Evolutionary conservation across 2,888 invertebrate species (phyloP), one percentile per base, ranked within the genome.

Genomic region (Trachelus stipa): DNA sequence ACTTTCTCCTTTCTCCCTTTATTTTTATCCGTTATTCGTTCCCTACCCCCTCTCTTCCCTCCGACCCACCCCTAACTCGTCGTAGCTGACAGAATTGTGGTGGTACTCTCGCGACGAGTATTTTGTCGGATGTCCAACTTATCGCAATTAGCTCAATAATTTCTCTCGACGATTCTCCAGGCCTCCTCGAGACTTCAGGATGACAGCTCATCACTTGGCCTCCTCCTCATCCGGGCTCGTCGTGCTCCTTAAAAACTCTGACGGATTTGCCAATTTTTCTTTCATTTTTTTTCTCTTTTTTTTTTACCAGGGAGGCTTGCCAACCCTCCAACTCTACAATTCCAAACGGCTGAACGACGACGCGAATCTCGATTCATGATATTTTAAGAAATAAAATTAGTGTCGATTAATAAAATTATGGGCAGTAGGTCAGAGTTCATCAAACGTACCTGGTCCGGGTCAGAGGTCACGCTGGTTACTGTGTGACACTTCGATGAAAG

Each of bases 131-230:
- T 85, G 84, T 85, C 86, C 84, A 87, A 90, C 89, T 91, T 89
- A 89, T 89, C 87, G 87, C 89, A 89, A 91, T 91, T 90, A 91
- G 89, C 90, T 87, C 90, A 90, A 91, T 91, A 91, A 91, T 90
- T 90, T 88, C 86, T 84, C 86, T 82, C 83, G 85, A 81, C 81
- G 79, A 77, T 4, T n/a, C 71, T 34, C 31, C 71, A 31, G 71
- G 71, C 71, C 71, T 71, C 71, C 71, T 71, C 71, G 31, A 31
- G 71, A 35, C 77, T 73, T 73, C 73, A 11, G 37, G 56, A 34
- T 34, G 73, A 89, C 89, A 86, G 86, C 82, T 83, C 83, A 85
- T 87, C 87, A 83, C 83, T 77, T 81, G 23, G 56, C 56, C 23
- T 56, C 56, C 23, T 56, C 56, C 56, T 56, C 56, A 23, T 23